These are phyloP conservation scores for Blastomussa wellsi DNA, from an alignment of 92 coral and sea anemone species.

Conservation along the genomic window DNA sequence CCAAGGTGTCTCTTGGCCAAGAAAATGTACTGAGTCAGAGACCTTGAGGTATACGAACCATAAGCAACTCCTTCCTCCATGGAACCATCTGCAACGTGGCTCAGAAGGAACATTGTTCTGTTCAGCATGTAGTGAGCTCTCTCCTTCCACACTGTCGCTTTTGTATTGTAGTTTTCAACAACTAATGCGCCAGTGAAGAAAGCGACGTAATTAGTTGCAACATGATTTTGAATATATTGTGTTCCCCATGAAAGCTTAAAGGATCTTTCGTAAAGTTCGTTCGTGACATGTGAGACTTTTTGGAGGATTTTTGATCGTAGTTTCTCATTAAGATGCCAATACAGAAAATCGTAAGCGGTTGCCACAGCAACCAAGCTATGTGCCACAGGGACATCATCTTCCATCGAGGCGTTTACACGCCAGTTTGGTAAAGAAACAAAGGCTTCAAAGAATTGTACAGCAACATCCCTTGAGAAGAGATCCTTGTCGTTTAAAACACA, in stretches of 20 bases:
- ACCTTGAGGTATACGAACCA: slow-evolving; percentile 85
- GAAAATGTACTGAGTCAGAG: slow-evolving; percentile 83
- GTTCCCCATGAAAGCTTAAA: slow-evolving; percentile 72
- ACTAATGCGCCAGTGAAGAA: slow-evolving; percentile 75
- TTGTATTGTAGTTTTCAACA: slow-evolving; percentile 34
- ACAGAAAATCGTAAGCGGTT: slow-evolving; percentile 84
- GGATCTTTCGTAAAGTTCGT: slow-evolving; percentile 64
- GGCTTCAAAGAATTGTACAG: slow-evolving; percentile 57
- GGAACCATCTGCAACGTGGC: slow-evolving; percentile 84
- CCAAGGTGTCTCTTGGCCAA: slow-evolving; percentile 77
- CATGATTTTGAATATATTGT: slow-evolving; percentile 88
- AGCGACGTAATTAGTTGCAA: slow-evolving; percentile 89
- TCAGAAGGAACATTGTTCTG: slow-evolving; percentile 75
- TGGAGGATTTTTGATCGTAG: slow-evolving; percentile 42
- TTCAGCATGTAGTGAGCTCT: slow-evolving; percentile 69
- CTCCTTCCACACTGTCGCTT: slow-evolving; percentile 62
- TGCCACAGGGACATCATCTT: slow-evolving; percentile 93
- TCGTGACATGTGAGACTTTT: slow-evolving; percentile 52
- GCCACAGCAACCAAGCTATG: slow-evolving; percentile 83
- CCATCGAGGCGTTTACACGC: slow-evolving; percentile 59
- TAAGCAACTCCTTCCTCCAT: slow-evolving; percentile 89
- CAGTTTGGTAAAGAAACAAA: slow-evolving; percentile 69
- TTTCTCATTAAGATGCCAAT: slow-evolving; percentile 47
- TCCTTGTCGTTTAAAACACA: slow-evolving; percentile 73
- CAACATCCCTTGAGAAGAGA: slow-evolving; percentile 54